Percentiles rank a stretch among this genome's conserved stretches.
phyloP scores from a whole-genome alignment of 2,113 vertebrate species.

The Gadus macrocephalus region DNA sequence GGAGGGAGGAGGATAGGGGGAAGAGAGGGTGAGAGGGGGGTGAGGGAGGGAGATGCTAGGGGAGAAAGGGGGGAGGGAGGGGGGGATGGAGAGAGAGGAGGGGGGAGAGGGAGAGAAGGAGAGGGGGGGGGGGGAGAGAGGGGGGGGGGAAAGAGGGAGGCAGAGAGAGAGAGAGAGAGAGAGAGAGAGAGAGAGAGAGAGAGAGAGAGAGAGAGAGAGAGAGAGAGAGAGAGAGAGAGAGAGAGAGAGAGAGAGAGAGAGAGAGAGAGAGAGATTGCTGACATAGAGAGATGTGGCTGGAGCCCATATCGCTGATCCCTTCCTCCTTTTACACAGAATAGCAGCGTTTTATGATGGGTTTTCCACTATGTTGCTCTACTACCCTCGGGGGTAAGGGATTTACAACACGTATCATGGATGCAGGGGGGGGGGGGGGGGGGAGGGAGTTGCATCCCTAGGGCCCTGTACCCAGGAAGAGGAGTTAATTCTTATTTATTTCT shows the following conservation, averaged over 20 bases:
- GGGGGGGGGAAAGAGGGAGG: not conserved
- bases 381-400: constrained; percentile 33
- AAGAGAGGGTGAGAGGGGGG: no score
- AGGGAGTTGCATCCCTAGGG: constrained; percentile 12
- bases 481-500: not conserved
- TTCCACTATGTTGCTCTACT: constrained; percentile 33
- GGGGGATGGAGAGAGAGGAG: no score
- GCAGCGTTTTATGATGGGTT: constrained; percentile 32
- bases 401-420: constrained; percentile 31
- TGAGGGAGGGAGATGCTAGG: no score
- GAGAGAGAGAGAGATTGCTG: not conserved
- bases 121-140: not conserved
- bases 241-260: not conserved
- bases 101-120: no score
- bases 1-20: no score
- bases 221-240: not conserved
- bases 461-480: constrained; percentile 20
- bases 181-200: no score
- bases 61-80: no score
- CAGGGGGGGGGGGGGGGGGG: not conserved
- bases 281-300: constrained; percentile 6
- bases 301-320: constrained; percentile 30
- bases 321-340: constrained; percentile 31
- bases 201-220: not conserved
- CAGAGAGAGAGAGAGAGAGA: no score